These are phyloP conservation scores for Pteronotus mesoamericanus DNA, from an alignment of 2,797 vertebrate genomes.

Conservation along the genomic window DNA sequence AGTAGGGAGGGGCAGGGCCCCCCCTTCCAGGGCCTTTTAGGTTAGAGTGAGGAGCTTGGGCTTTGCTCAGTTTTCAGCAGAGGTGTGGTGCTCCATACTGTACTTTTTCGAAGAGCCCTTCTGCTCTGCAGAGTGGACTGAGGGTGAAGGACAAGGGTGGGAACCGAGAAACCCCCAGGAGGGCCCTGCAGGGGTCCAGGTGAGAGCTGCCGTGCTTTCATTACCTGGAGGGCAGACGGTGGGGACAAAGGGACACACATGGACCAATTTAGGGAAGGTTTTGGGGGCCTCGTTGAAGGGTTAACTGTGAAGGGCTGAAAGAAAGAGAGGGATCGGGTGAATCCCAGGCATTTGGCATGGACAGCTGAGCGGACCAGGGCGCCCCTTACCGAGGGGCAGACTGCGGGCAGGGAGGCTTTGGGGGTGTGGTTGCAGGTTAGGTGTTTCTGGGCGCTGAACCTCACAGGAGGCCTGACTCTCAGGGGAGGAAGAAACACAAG, in stretches of 20 bases:
- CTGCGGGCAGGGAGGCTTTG: not conserved
- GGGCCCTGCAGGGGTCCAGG: not conserved
- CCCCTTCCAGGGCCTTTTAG: not conserved
- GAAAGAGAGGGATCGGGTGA: not conserved
- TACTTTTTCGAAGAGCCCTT: not conserved
- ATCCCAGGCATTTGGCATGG: not conserved
- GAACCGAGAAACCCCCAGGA: not conserved
- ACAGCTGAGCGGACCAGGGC: too few relatives aligned
- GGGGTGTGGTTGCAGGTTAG: not conserved
- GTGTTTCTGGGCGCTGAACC: not conserved
- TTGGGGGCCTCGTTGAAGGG: not conserved
- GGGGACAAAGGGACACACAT: fast-evolving
- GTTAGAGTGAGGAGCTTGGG: not conserved
- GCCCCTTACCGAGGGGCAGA: not conserved
- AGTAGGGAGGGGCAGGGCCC: not conserved
- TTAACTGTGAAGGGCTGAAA: not conserved
- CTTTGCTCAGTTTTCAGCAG: not conserved
- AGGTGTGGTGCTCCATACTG: not conserved
- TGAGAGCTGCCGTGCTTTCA: fast-evolving
- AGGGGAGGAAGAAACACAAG: not conserved
- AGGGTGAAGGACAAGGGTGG: not conserved
- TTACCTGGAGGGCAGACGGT: fast-evolving
- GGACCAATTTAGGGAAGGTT: not conserved
- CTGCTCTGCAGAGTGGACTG: not conserved
- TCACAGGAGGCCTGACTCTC: not conserved